These are phyloP conservation scores for Leptobrachium ailaonicum DNA, from an alignment of 2,113 vertebrate genomes.

Conservation along the genomic window DNA sequence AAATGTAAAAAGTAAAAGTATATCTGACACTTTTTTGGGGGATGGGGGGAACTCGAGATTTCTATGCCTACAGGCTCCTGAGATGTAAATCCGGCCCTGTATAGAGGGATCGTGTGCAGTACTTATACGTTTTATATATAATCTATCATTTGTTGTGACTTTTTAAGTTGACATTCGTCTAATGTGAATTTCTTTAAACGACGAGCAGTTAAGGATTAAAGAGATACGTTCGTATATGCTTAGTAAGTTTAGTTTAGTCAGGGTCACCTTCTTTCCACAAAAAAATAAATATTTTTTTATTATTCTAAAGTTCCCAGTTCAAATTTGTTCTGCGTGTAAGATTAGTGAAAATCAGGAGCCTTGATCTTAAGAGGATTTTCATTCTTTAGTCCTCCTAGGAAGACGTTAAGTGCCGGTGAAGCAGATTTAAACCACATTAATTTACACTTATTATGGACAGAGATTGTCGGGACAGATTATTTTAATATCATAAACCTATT, in stretches of 20 bases:
- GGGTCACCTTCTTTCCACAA: conserved; percentile 25
- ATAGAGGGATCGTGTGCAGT: too few species aligned
- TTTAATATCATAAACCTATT: conserved; percentile 30
- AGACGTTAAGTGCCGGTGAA: conserved; percentile 29
- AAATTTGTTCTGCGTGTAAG: conserved; percentile 18
- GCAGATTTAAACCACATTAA: conserved; percentile 20
- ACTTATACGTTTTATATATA: too few species aligned
- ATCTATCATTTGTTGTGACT: too few species aligned
- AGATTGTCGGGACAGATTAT: conserved; percentile 30
- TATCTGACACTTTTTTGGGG: too few species aligned
- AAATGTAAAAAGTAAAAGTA: too few species aligned
- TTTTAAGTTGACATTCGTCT: too few species aligned
- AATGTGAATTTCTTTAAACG: too few species aligned
- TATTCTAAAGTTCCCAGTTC: conserved; percentile 7
- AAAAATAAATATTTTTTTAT: background rate
- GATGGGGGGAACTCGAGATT: too few species aligned
- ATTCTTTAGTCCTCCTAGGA: conserved; percentile 17
- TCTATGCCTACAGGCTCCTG: too few species aligned
- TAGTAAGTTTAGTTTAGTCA: background rate
- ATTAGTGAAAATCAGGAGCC: conserved; percentile 37
- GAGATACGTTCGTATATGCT: too few species aligned
- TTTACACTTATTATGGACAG: background rate
- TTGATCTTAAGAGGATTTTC: conserved; percentile 46
- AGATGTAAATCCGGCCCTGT: too few species aligned
- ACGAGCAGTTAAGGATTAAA: too few species aligned